A percentile compares a stretch with the other conserved stretches of the same genome.
Evolutionary conservation across 2,888 invertebrate species (phyloP).

Genomic region (Andrena praecox): DNA sequence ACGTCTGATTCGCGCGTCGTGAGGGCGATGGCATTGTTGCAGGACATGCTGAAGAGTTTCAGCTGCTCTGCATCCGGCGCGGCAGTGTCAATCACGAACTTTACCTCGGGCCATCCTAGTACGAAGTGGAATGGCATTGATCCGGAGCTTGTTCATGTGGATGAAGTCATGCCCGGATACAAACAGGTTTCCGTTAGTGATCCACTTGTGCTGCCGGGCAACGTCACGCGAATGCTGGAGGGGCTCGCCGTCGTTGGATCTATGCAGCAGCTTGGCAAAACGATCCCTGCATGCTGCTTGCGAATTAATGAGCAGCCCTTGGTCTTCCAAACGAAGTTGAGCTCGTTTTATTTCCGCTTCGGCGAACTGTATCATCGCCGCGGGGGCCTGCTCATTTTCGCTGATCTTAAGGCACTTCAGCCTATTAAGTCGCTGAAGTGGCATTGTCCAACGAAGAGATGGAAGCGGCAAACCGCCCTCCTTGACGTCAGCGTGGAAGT

Average conservation of each 20-base stretch:
- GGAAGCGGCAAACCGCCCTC: constrained; percentile 69
- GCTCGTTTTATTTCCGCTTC: not conserved
- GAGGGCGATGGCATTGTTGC: not conserved
- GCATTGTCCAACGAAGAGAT: not conserved
- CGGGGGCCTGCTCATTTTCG: not conserved
- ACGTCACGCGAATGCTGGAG: not conserved
- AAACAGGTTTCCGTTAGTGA: constrained; percentile 2
- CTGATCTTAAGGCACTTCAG: not conserved
- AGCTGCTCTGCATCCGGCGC: not conserved
- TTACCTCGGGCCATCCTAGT: not conserved
- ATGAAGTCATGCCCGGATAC: not conserved
- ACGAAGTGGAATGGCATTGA: not conserved
- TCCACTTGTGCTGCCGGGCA: not conserved
- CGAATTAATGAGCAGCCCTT: not conserved
- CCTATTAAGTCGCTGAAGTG: not conserved
- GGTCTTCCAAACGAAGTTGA: not conserved
- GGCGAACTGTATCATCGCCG: not conserved
- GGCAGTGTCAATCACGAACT: not conserved
- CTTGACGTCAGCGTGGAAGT: constrained; percentile 73
- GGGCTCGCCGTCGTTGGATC: not conserved
- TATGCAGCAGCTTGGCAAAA: not conserved
- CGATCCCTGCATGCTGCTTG: not conserved
- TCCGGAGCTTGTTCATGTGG: not conserved
- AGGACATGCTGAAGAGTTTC: constrained; percentile 2
- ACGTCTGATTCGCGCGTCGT: not conserved